Evolutionary conservation across 2,113 vertebrate genomes (phyloP).

Genomic region (human): DNA sequence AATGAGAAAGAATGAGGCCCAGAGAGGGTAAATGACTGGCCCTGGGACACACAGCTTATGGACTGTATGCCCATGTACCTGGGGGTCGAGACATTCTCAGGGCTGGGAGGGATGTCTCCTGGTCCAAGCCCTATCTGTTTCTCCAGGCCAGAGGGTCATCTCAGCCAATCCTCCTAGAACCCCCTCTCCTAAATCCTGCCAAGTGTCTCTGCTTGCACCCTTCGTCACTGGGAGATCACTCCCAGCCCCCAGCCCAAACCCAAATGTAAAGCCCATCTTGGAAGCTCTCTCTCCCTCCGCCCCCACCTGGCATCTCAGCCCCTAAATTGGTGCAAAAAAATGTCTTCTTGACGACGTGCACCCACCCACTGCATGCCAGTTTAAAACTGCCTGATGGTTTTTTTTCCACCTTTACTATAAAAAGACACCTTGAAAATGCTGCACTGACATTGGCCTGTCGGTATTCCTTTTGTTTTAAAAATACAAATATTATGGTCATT

Average conservation of each 20-base stretch:
- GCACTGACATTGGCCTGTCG: neutral
- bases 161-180: neutral
- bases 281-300: neutral
- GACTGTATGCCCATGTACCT: neutral
- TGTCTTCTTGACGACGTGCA: slow-evolving; percentile 27
- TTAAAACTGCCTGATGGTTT: slow-evolving; percentile 32
- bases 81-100: neutral
- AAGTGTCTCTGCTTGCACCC: neutral
- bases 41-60: neutral
- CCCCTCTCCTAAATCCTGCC: neutral
- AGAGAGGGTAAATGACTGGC: neutral
- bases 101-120: neutral
- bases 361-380: slow-evolving; percentile 60
- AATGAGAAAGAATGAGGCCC: neutral
- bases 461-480: neutral
- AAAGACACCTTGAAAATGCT: slow-evolving; percentile 64
- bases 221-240: neutral
- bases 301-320: slow-evolving; percentile 47
- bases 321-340: slow-evolving; percentile 60
- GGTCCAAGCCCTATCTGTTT: neutral
- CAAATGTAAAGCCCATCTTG: neutral
- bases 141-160: neutral
- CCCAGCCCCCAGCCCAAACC: neutral
- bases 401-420: slow-evolving; percentile 68
- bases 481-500: neutral